Percentiles rank a stretch among this genome's conserved stretches.
Conservation (phyloP, 1,140 invertebrate species). For the Drosophila watanabei region DNA sequence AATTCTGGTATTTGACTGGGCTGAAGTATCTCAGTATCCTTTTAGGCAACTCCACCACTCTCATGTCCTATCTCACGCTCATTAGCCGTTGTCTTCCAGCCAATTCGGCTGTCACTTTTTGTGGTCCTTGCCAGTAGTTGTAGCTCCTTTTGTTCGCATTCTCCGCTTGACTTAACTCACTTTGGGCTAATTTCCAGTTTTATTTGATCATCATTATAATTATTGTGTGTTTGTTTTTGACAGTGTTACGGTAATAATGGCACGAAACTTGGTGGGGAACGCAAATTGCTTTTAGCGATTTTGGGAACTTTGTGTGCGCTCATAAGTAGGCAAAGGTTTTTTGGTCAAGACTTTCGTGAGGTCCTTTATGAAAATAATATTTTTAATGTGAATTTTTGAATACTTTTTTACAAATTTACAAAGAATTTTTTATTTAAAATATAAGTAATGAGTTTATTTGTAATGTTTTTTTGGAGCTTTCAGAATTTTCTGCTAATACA, state of each 20-base stretch:
- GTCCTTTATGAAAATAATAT: not conserved
- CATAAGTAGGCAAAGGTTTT: conserved; percentile 33
- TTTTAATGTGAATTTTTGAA: not conserved
- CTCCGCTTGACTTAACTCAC: conserved; percentile 29
- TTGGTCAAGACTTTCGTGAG: not conserved
- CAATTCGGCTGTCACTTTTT: conserved; percentile 54
- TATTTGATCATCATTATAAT: conserved; percentile 49
- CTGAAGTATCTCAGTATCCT: conserved; percentile 6
- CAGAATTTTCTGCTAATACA: not conserved
- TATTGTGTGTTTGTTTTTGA: conserved; percentile 32
- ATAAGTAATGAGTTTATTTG: not conserved
- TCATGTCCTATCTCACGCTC: conserved; percentile 21
- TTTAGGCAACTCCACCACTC: conserved; percentile 23
- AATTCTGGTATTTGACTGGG: conserved; percentile 48
- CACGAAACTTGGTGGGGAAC: not conserved
- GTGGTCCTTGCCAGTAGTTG: conserved; percentile 19
- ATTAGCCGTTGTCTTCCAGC: conserved; percentile 50
- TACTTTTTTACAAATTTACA: too few species aligned
- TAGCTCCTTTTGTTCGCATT: conserved; percentile 30
- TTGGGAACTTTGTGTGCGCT: not conserved
- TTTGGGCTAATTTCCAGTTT: conserved; percentile 30
- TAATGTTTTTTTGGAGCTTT: not conserved
- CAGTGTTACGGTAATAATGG: conserved; percentile 23
- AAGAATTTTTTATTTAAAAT: too few species aligned
- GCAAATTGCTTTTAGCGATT: not conserved